Conservation (phyloP, 2,888 invertebrate species). For the Andrena praecox region DNA sequence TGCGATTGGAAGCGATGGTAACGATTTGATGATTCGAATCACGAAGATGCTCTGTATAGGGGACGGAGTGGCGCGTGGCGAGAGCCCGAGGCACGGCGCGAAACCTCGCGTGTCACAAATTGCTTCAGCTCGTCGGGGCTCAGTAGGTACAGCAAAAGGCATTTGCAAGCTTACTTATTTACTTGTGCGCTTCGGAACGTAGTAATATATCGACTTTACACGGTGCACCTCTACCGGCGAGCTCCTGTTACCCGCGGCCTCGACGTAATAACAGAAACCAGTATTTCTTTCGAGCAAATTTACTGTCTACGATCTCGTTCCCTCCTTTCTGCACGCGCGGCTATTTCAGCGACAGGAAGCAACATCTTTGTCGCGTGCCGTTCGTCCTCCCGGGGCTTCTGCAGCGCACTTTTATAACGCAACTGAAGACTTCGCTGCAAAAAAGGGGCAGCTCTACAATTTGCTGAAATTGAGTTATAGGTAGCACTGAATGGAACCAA, state of each 20-base stretch:
- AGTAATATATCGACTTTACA: conserved; percentile 57
- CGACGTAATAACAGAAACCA: conserved; percentile 41
- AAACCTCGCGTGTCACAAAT: conserved; percentile 82
- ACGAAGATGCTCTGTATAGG: conserved; percentile 37
- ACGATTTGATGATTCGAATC: conserved; percentile 35
- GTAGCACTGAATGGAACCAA: too few species aligned
- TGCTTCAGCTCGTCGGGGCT: conserved; percentile 74
- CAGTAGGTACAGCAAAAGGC: conserved; percentile 61
- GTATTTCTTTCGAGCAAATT: conserved; percentile 40
- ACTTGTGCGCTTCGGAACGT: conserved; percentile 69
- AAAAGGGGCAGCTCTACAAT: too few species aligned
- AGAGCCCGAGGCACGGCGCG: conserved; percentile 71
- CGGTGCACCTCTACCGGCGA: conserved; percentile 22
- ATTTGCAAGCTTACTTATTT: conserved; percentile 76
- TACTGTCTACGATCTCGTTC: conserved; percentile 42
- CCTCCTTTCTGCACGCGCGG: conserved; percentile 23
- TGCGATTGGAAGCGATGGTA: neutral
- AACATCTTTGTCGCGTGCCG: conserved; percentile 42
- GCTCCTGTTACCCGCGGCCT: conserved; percentile 39
- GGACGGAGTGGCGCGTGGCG: conserved; percentile 76
- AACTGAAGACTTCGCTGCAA: too few species aligned
- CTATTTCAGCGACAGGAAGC: conserved; percentile 24
- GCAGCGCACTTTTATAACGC: neutral
- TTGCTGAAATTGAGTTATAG: too few species aligned
- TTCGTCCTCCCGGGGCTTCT: conserved; percentile 1